Evolutionary conservation across 2,113 vertebrate genomes (phyloP).

Genomic region (Muntiacus muntjak): DNA sequence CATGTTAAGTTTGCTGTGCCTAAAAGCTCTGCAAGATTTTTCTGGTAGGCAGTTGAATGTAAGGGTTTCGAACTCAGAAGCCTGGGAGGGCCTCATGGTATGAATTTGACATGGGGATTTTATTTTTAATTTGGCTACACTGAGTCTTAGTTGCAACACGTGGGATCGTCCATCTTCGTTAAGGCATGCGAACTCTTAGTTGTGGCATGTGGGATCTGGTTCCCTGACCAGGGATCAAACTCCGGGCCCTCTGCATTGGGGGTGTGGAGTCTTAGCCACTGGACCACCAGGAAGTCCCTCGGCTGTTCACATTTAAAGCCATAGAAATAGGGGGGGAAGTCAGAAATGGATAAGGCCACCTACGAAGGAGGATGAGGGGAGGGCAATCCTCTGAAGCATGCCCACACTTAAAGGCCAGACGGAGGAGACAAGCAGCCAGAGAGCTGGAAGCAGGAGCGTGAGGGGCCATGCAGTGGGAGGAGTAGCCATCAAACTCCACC

Average conservation of each 20-base stretch:
- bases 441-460: not conserved
- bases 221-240: not conserved
- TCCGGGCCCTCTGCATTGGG: not conserved
- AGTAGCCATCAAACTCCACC: not conserved
- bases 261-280: not conserved
- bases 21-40: not conserved
- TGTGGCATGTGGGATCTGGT: not conserved
- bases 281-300: not conserved
- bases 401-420: not conserved
- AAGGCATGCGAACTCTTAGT: not conserved
- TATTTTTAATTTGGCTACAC: not conserved
- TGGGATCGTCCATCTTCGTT: not conserved
- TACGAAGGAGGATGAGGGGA: not conserved
- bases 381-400: not conserved
- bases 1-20: not conserved
- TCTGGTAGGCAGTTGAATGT: not conserved
- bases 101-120: not conserved
- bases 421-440: not conserved
- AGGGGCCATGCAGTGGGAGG: fast-evolving
- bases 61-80: not conserved
- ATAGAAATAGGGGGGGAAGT: not conserved
- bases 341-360: not conserved
- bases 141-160: not conserved
- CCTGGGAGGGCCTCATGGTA: not conserved
- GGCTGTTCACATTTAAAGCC: not conserved